Conservation (phyloP, 1,140 invertebrate species). For the Planococcus citri region DNA sequence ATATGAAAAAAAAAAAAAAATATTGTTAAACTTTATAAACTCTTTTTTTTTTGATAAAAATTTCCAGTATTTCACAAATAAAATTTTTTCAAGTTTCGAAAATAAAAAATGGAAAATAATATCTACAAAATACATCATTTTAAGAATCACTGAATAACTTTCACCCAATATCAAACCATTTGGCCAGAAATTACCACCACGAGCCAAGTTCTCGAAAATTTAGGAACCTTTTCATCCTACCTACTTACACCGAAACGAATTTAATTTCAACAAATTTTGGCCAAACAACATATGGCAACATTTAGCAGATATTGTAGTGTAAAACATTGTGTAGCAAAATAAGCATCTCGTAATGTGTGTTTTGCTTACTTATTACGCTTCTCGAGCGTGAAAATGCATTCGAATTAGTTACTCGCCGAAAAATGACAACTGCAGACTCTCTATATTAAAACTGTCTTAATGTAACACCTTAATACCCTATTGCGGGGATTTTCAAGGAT, state of each 20-base stretch:
- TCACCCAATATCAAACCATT: no score
- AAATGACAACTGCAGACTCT: not conserved
- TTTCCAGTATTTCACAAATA: no score
- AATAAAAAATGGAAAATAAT: no score
- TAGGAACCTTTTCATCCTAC: not conserved
- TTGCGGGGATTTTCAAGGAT: no score
- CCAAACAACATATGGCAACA: not conserved
- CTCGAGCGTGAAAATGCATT: slow-evolving; percentile 2
- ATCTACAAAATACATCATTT: no score
- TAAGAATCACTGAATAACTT: no score
- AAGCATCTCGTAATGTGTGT: not conserved
- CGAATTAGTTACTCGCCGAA: not conserved
- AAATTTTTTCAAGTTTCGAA: no score
- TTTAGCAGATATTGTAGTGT: not conserved
- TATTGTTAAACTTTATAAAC: no score
- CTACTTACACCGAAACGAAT: not conserved
- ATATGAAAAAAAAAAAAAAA: no score
- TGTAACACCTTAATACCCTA: not conserved
- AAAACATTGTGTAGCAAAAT: not conserved
- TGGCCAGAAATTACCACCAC: no score
- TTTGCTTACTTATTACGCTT: slow-evolving; percentile 7
- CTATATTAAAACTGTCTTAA: not conserved
- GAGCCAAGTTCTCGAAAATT: no score
- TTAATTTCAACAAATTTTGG: not conserved
- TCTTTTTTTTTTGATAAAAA: no score